Evolutionary conservation across 2,888 invertebrate genomes (phyloP).

Genomic region (Zelleria hepariella): DNA sequence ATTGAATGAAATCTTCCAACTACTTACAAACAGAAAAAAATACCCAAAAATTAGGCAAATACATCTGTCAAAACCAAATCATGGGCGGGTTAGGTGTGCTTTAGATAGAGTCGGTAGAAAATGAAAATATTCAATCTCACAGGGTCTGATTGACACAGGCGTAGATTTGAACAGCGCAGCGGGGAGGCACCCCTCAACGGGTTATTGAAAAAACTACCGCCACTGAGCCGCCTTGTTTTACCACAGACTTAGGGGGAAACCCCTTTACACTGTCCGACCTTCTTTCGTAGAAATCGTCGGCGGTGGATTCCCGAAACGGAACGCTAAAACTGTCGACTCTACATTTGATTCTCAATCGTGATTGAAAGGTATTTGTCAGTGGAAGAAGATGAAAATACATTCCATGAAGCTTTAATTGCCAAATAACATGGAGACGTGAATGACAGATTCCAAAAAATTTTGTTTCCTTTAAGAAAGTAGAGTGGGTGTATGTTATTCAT

Average conservation of each 20-base stretch:
- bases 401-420: no score
- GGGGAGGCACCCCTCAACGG: conserved; percentile 47
- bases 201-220: conserved; percentile 51
- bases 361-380: no score
- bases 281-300: background rate
- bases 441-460: no score
- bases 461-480: no score
- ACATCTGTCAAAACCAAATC: conserved; percentile 29
- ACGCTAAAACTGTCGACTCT: no score
- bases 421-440: no score
- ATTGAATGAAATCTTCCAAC: no score
- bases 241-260: conserved; percentile 20
- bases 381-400: no score
- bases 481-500: no score
- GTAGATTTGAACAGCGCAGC: conserved; percentile 53
- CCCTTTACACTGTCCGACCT: background rate
- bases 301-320: no score
- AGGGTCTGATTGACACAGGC: conserved; percentile 33
- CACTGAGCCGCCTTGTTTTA: conserved; percentile 49
- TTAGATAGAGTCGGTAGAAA: conserved; percentile 7
- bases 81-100: background rate
- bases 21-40: background rate
- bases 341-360: no score
- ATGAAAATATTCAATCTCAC: conserved; percentile 28
- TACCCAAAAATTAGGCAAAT: conserved; percentile 15